Evolutionary conservation across 2,888 invertebrate genomes (phyloP), one percentile per base, ranked within the genome.

Genomic region (Malacosoma neustria): DNA sequence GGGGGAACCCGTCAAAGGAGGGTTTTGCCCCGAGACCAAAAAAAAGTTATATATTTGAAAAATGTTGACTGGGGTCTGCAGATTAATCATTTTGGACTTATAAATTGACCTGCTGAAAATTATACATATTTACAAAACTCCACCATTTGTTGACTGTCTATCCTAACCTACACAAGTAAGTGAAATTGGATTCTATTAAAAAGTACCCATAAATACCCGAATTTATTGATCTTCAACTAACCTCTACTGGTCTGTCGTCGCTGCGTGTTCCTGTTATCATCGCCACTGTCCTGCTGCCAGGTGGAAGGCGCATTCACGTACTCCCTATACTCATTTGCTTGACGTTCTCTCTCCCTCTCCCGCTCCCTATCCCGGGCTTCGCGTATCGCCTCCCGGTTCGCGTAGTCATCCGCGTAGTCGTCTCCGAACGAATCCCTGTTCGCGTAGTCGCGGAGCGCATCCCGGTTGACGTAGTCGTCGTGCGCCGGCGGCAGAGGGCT

Each of bases 321-420:
- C 60, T 87, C 85, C 46, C 86, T 56, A 54, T 81, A 86, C 51
- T 85, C 87, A 42, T 58, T 57, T 13, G 74, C 63, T 41, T 75
- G 77, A 14, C 75, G 48, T 44, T 77, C 70, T 30, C 72, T 47
- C 45, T 77, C 70, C 30, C 72, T 46, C 41, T 81, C 79, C 12
- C 73, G 52, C 44, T 81, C 81, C 13, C 80, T 45, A 55, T 84
- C 60, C 11, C 61, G 74, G 45, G 86, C 87, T 52, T 85, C 84
- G n/a, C 86, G 71, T 33, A 87, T 87, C 13, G 84, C 86, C 32
- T 87, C 87, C 6, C 84, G 51, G 46, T 87, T 87, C 33, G 82
- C 87, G 68, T 87, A 87, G 66, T 87, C 87, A 30, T 87, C 87
- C 3, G 75, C 76, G 54, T 81, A 80, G 68, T 82, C 82, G 54